Conservation (phyloP, 2,797 vertebrate species). For the Telmatherina bonti region DNA sequence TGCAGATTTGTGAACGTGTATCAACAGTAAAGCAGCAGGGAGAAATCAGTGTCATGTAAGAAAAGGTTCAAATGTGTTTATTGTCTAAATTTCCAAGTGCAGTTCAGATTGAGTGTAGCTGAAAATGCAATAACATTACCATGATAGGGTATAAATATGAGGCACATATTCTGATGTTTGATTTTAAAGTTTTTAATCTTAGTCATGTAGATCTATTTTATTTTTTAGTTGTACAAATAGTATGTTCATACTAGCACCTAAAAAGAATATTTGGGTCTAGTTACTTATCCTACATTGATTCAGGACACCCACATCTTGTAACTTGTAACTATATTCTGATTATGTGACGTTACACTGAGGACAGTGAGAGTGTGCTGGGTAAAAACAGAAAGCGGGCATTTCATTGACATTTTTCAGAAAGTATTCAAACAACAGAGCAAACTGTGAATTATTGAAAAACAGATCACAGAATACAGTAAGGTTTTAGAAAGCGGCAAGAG, state of each 20-base stretch:
- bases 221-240: background rate
- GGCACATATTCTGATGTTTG: constrained; percentile 7
- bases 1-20: constrained; percentile 32
- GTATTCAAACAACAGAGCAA: constrained; percentile 25
- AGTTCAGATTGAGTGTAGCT: constrained; percentile 5
- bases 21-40: constrained; percentile 16
- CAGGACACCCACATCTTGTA: constrained; percentile 24
- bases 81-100: constrained; percentile 55
- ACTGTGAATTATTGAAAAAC: constrained; percentile 9
- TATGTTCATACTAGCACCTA: background rate
- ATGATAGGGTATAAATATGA: constrained; percentile 1
- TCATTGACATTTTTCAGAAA: constrained; percentile 23
- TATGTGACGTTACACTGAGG: constrained; percentile 25
- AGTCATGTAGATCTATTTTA: background rate
- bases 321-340: constrained; percentile 18
- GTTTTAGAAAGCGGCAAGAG: background rate
- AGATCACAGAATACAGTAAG: constrained; percentile 1
- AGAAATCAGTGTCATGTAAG: constrained; percentile 35
- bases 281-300: constrained; percentile 8
- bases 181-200: background rate
- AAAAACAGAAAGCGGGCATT: constrained; percentile 1
- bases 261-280: constrained; percentile 12
- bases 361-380: constrained; percentile 27
- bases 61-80: constrained; percentile 44
- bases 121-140: constrained; percentile 1